Base-by-base conservation (phyloP, 2,888 invertebrate species). In the Athrips mouffetella region DNA sequence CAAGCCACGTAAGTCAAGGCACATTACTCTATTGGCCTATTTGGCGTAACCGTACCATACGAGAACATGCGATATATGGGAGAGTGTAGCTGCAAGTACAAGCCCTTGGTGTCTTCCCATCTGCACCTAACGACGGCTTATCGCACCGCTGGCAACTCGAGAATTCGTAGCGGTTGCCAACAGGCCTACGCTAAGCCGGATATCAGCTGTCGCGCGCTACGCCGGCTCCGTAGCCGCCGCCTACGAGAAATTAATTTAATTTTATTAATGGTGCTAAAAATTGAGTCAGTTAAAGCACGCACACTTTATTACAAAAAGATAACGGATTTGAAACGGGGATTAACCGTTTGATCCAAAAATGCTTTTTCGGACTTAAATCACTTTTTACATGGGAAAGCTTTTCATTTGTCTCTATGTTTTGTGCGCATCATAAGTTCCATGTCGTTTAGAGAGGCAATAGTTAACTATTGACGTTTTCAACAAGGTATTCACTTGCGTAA, bases 161-260 rank as follows among this genome's bases (percentile, higher is more conserved):
- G 67, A 73, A 80, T 80, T 78, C 82, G 79, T 76, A 76, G 73
- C 66, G 62, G 67, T 69, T 86, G 87, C 87, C 86, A 86, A 80
- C 67, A 68, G 68, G 72, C 69, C 80, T 79, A 78, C 80, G 75
- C 63, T 81, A 82, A 85, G 73, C 80, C 73, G 70, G 65, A 47
- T 72, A 73, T 66, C 67, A 62, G 66, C 70, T 67, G 65, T 64
- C 63, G 52, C 51, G 47, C 51, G 62, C 80, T 84, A 84, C 84
- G 77, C 49, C n/a, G n/a, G n/a, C n/a, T n/a, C n/a, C 75, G 78
- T 80, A 81, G 75, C 62, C 57, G 75, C 62, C 57, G 58, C 57
- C 70, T 71, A 68, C 68, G 63, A 59, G 59, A 63, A 58, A 60
- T 58, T 67, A 59, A 64, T 62, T 60, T 50, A n/a, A 47, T 42